Conservation (phyloP, 2,888 invertebrate genomes). For the Eupithecia vulgata region DNA sequence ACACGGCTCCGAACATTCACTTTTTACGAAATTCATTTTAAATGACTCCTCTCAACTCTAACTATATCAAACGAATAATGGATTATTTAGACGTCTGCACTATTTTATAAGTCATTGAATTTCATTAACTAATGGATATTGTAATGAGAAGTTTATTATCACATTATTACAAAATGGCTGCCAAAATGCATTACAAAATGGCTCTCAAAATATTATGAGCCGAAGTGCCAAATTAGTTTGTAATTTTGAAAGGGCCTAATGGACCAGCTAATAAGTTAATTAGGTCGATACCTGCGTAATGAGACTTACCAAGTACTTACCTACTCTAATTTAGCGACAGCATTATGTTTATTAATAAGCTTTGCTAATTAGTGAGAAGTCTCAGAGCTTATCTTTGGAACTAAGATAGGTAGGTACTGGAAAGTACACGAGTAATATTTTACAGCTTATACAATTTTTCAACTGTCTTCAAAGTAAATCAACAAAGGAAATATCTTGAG, state of each 20-base stretch:
- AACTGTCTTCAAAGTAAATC: not conserved
- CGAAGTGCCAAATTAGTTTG: not conserved
- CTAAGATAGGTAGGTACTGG: not conserved
- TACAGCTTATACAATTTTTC: not conserved
- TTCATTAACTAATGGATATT: slow-evolving; percentile 8
- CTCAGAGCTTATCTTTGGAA: not conserved
- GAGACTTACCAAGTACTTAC: not conserved
- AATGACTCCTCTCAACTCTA: slow-evolving; percentile 19
- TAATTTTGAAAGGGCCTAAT: slow-evolving; percentile 13
- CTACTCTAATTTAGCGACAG: not conserved
- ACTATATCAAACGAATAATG: not conserved
- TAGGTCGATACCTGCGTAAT: slow-evolving; percentile 3
- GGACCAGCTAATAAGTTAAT: slow-evolving; percentile 3
- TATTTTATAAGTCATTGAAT: slow-evolving; percentile 1
- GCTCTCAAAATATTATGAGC: slow-evolving; percentile 9
- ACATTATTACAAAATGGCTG: not conserved
- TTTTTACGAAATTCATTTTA: slow-evolving; percentile 19
- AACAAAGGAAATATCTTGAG: not conserved
- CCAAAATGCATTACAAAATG: not conserved
- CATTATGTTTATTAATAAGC: not conserved
- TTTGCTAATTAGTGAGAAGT: not conserved
- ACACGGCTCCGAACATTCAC: slow-evolving; percentile 13
- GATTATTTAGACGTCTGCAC: not conserved
- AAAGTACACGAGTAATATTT: not conserved
- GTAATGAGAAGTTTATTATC: slow-evolving; percentile 2